Conservation (phyloP, 2,888 invertebrate species). For the Ditylenchus weischeri region DNA sequence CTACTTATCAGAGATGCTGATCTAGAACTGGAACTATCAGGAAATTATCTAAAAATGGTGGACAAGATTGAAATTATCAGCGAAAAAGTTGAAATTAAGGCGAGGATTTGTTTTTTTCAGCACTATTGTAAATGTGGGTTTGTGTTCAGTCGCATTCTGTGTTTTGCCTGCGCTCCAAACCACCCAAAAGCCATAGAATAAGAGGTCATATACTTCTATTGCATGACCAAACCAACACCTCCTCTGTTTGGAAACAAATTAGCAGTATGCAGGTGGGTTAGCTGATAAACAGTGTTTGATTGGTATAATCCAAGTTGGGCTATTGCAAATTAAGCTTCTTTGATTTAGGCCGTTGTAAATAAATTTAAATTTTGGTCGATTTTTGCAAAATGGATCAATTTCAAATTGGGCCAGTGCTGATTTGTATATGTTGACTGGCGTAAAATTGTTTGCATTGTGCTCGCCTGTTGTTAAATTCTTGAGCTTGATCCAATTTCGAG, state of each 20-base stretch:
- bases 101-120: not conserved
- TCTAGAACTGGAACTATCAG: conserved; percentile 3
- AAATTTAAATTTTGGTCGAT: too few species aligned
- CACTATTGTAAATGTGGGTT: too few species aligned
- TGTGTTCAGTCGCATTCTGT: conserved; percentile 7
- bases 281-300: too few species aligned
- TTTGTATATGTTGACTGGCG: too few species aligned
- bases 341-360: too few species aligned
- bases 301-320: too few species aligned
- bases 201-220: conserved; percentile 3
- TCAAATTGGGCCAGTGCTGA: too few species aligned
- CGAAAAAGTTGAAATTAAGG: not conserved
- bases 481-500: too few species aligned
- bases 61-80: not conserved
- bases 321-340: too few species aligned
- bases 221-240: conserved; percentile 18
- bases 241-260: conserved; percentile 11
- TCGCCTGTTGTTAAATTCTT: too few species aligned
- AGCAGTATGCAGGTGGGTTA: conserved; percentile 5
- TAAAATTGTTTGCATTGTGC: too few species aligned
- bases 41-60: not conserved
- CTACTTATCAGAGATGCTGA: conserved; percentile 2
- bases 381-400: too few species aligned
- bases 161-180: conserved; percentile 3
- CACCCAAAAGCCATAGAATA: not conserved